Conservation (phyloP, 1,140 invertebrate genomes). For the Papilio xuthus region DNA sequence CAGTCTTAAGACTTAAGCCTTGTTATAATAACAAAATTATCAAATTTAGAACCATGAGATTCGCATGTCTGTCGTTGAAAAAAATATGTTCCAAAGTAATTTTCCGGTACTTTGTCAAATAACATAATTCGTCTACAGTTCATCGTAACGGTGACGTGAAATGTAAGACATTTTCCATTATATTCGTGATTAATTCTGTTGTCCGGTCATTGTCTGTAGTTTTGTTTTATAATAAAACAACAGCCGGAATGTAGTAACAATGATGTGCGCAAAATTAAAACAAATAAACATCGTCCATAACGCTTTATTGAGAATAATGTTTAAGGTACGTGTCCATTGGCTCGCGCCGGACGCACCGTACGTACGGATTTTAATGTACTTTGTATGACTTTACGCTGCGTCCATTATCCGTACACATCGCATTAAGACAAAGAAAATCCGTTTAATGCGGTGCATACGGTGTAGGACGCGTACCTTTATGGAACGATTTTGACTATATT, state of each 20-base stretch:
- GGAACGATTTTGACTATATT: background rate
- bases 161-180: background rate
- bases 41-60: background rate
- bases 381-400: no score
- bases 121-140: constrained; percentile 6
- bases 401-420: no score
- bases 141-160: background rate
- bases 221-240: constrained; percentile 39
- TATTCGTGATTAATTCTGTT: constrained; percentile 16
- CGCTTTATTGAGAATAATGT: constrained; percentile 26
- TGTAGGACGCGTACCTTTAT: no score
- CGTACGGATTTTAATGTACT: no score
- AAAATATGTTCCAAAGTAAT: background rate
- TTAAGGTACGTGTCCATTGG: no score
- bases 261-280: constrained; percentile 43
- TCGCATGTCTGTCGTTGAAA: background rate
- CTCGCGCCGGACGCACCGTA: no score
- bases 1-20: no score
- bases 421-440: no score
- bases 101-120: constrained; percentile 2
- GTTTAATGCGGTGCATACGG: no score
- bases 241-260: constrained; percentile 42
- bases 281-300: constrained; percentile 44
- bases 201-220: background rate
- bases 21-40: background rate